A percentile compares a stretch with the other conserved stretches of the same genome.
These are phyloP conservation scores for Papilio machaon DNA, from an alignment of 1,140 invertebrate genomes.

Conservation along the genomic window DNA sequence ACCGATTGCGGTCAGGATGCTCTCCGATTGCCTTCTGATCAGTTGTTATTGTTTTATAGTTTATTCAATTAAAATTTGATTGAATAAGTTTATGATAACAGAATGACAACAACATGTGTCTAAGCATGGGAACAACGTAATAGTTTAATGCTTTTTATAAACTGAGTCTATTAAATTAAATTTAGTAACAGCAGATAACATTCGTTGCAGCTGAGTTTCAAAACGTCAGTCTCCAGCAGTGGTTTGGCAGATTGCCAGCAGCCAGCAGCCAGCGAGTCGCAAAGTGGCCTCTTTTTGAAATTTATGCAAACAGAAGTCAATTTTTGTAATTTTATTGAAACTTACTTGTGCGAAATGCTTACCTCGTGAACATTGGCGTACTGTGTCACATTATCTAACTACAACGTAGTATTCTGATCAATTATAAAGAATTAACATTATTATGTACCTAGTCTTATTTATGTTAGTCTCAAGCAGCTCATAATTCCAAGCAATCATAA, in stretches of 20 bases:
- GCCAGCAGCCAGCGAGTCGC: neutral
- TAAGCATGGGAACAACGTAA: no score
- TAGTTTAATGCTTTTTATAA: neutral
- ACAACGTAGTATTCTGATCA: no score
- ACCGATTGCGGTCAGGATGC: no score
- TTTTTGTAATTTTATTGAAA: neutral
- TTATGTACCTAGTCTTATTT: neutral
- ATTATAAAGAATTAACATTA: neutral
- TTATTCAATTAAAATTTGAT: no score
- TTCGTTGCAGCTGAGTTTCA: neutral
- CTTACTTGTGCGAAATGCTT: neutral
- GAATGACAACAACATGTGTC: no score
- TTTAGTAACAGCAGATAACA: neutral
- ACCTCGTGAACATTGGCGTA: neutral
- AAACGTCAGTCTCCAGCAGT: neutral
- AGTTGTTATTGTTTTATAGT: no score
- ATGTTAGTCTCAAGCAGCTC: neutral
- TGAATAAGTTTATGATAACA: no score
- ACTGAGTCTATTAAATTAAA: neutral
- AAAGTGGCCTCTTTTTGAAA: neutral
- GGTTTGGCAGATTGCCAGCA: neutral
- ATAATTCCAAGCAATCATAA: no score
- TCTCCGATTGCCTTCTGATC: no score
- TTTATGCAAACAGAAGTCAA: slow-evolving; percentile 13
- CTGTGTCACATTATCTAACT: neutral